These are phyloP conservation scores for Piliocolobus tephrosceles DNA, from an alignment of 2,113 vertebrate species.

Conservation along the genomic window DNA sequence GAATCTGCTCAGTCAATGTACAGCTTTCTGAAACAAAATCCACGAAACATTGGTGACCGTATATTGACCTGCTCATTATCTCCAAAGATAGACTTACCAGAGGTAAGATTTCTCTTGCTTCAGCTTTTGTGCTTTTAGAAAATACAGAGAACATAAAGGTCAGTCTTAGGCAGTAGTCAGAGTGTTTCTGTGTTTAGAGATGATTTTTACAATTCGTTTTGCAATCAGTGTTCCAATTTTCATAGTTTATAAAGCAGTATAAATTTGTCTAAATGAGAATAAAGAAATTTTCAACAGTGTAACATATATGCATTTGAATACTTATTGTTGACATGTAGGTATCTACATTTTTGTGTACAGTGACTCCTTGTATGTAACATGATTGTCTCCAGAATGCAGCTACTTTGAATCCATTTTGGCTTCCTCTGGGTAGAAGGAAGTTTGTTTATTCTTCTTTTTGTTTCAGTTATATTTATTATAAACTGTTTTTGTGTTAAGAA, in stretches of 20 bases:
- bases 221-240: not conserved
- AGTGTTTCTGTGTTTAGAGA: not conserved
- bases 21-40: conserved; percentile 82
- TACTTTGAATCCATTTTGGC: conserved; percentile 8
- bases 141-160: not conserved
- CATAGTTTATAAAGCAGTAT: not conserved
- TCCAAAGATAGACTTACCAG: conserved; percentile 38
- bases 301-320: not conserved
- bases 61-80: conserved; percentile 79
- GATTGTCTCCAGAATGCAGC: not conserved
- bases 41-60: conserved; percentile 79
- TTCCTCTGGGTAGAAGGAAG: not conserved
- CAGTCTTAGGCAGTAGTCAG: not conserved
- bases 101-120: conserved; percentile 71
- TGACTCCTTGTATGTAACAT: not conserved
- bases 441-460: not conserved
- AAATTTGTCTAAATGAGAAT: conserved; percentile 32
- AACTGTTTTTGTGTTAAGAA: conserved; percentile 2
- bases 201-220: not conserved
- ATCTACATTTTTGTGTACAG: not conserved
- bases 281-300: conserved; percentile 41
- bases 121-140: not conserved
- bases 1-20: conserved; percentile 82
- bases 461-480: not conserved
- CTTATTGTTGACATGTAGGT: not conserved